Conservation (phyloP, 2,113 vertebrate species). For the Clarias magur region DNA sequence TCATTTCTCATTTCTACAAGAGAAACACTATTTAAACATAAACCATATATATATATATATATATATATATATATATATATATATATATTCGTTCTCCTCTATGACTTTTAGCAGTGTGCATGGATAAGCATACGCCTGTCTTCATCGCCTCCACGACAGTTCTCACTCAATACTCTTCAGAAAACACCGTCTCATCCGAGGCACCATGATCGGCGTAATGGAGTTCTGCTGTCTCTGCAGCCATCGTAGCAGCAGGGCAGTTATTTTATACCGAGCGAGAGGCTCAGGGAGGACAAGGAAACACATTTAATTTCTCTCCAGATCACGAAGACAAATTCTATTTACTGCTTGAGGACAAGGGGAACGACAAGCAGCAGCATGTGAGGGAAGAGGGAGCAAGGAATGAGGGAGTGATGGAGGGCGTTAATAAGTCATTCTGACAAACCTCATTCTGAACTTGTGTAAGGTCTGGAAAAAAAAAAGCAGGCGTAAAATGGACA, state of each 20-base stretch:
- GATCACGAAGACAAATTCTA: conserved; percentile 69
- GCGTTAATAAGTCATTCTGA: conserved; percentile 64
- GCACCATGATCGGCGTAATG: conserved; percentile 48
- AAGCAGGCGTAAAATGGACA: conserved; percentile 49
- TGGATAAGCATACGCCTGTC: conserved; percentile 22
- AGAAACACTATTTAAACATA: neutral
- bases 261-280: conserved; percentile 62
- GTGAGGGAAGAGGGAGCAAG: conserved; percentile 23
- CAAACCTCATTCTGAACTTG: conserved; percentile 60
- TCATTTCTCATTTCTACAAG: neutral
- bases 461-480: conserved; percentile 52
- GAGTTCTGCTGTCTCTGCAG: conserved; percentile 53
- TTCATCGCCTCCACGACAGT: conserved; percentile 32
- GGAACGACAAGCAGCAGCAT: conserved; percentile 23
- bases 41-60: too few relatives aligned
- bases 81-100: neutral
- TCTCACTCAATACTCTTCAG: conserved; percentile 44
- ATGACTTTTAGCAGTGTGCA: conserved; percentile 1
- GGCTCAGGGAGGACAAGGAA: conserved; percentile 53
- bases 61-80: too few relatives aligned
- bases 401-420: conserved; percentile 55
- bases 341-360: conserved; percentile 59
- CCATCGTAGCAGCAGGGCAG: conserved; percentile 44
- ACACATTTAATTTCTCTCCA: conserved; percentile 67
- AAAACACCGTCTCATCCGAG: conserved; percentile 42